Evolutionary conservation across 2,797 vertebrate genomes (phyloP).

Genomic region (Artibeus jamaicensis): DNA sequence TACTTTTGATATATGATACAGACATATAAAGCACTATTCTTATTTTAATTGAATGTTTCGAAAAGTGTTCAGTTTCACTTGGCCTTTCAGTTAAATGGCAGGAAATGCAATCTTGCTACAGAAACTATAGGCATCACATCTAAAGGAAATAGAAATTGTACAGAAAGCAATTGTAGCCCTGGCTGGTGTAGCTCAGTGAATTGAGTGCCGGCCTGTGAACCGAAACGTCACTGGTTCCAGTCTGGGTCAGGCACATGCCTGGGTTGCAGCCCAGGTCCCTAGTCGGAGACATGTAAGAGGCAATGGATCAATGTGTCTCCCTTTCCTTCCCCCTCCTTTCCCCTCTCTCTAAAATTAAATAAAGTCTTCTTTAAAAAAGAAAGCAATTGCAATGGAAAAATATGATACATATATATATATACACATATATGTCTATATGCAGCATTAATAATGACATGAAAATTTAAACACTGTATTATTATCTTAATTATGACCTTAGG

Average conservation of each 20-base stretch:
- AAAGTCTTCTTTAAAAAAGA: neutral
- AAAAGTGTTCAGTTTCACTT: conserved; percentile 63
- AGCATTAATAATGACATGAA: neutral
- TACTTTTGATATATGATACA: conserved; percentile 60
- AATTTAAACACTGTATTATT: neutral
- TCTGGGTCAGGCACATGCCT: no score
- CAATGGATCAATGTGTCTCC: no score
- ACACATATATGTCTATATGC: neutral
- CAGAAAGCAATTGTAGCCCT: conserved; percentile 23
- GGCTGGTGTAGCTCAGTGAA: no score
- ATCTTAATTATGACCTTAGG: conserved; percentile 14
- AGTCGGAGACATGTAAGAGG: no score
- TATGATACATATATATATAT: neutral
- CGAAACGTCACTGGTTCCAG: no score
- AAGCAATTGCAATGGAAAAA: conserved; percentile 23
- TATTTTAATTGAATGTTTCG: conserved; percentile 56
- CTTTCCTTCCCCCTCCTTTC: no score
- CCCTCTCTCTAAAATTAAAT: no score
- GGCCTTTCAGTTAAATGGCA: conserved; percentile 56
- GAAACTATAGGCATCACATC: conserved; percentile 30
- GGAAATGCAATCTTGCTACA: conserved; percentile 29
- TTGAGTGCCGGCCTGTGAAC: no score
- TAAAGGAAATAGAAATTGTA: conserved; percentile 49
- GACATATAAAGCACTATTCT: conserved; percentile 32
- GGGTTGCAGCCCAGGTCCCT: no score